Base-by-base conservation (phyloP, 2,888 invertebrate species). In the Trilocha varians region DNA sequence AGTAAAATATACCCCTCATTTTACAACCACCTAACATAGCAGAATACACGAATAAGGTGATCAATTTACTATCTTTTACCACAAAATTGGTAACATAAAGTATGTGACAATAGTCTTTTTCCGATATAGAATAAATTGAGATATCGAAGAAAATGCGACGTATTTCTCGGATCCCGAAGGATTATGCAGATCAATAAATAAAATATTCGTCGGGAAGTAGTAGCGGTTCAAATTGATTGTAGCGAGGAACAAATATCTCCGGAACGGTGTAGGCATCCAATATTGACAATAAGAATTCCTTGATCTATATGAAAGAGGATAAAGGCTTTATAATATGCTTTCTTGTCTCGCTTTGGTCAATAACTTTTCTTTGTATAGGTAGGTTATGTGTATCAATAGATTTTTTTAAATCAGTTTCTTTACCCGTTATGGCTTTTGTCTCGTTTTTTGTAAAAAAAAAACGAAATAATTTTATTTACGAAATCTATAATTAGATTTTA, bases 161-260 rank as follows among this genome's bases (percentile, higher is more conserved):
- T 35, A 32, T 43, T 53, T 45, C 41, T 44, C 42, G 39, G 47
- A 43, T 48, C 45, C 46, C 49, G 47, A 57, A 59, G 57, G 57
- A 65, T 68, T 65, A 72, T 70, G 65, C 57, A 67, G 60, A 68
- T 62, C 63, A 62, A 66, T 67, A 68, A 67, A 66, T 65, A 65
- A 62, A 71, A 68, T 66, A 67, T 65, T 62, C 54, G 43, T 38
- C 43, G 11, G 35, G 49, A 55, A 60, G 58, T 53, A 56, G 55
- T 57, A 47, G 56, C 53, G 51, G 51, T 57, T 55, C 50, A 57
- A 65, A 67, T 64, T 62, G 58, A 53, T 62, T 59, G 58, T 59
- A 55, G 57, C 50, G 45, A 51, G 49, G 62, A 53, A 62, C 57
- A 59, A 63, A 62, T 55, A 52, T 56, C 55, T 55, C 52, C 49